Base-by-base conservation (phyloP, 1,140 invertebrate genomes). In the Belonocnema kinseyi region DNA sequence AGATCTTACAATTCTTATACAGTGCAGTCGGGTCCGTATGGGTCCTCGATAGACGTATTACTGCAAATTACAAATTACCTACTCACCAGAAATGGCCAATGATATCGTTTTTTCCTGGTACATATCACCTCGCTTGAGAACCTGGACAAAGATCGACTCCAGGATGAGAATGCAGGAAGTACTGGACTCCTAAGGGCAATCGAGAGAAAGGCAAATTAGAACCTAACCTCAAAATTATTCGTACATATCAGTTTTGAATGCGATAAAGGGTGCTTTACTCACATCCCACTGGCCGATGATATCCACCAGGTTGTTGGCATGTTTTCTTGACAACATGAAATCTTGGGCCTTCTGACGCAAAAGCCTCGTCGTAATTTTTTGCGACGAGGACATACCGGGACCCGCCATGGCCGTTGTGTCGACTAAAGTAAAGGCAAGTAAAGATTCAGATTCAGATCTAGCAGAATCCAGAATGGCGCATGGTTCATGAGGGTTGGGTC, bases 61-160 rank as follows among this genome's bases (percentile, higher is more conserved):
- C 11, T 21, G 8, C 14, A 70, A 46, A 50, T 72, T 14, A n/a
- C 50, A 66, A n/a, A 8, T n/a, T 72, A 53, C 26, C 52, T 46
- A 73, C 79, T 80, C 79, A 90, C 89, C 89, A 54, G 85, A 86
- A 71, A 88, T 88, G 0, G 86, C 85, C 1, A 90, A 80, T 0
- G 85, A 72, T 80, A 89, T 89, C 4, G 85, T 86, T 61, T 74
- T 80, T 87, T 94, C 92, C 53, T 93, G 87, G 74, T 92, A 91
- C 91, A 95, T 92, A 52, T 93, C 92, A 21, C 93, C 89, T n/a
- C 94, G 90, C 83, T 93, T 94, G 1, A 96, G 82, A 52, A 95
- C 82, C 83, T 94, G 94, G 11, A 91, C 92, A 82, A 95, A 96
- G 81, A 96, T 93, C 33, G 94, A 92, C 88, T 95, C 95, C 77